Conservation (phyloP, 2,113 vertebrate genomes). For the Arothron firmamentum region DNA sequence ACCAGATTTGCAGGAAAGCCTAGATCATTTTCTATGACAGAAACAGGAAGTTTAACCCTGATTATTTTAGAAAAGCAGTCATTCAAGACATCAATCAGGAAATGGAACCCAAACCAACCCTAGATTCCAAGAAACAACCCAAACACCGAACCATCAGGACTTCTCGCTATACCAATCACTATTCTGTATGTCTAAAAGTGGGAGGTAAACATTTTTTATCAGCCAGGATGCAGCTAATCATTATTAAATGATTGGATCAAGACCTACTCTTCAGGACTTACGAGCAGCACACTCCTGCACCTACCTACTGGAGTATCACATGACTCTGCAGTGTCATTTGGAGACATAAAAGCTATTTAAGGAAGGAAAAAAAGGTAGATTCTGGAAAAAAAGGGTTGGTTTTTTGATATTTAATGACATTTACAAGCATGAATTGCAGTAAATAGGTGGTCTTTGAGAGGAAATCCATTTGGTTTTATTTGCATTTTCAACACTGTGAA, state of each 20-base stretch:
- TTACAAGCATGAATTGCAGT: too few relatives aligned
- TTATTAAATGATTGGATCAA: slow-evolving; percentile 16
- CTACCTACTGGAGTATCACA: slow-evolving; percentile 74
- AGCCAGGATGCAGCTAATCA: slow-evolving; percentile 1
- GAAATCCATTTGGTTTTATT: too few relatives aligned
- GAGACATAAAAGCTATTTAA: slow-evolving; percentile 77
- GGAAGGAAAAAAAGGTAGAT: slow-evolving; percentile 55
- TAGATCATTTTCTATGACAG: not conserved
- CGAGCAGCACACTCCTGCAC: slow-evolving; percentile 60
- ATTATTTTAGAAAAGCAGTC: too few relatives aligned
- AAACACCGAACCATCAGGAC: too few relatives aligned
- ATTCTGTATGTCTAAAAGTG: not conserved
- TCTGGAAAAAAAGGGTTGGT: not conserved
- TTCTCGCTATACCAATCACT: too few relatives aligned
- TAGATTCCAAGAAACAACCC: too few relatives aligned
- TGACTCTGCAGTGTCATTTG: slow-evolving; percentile 67
- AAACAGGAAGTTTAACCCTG: not conserved
- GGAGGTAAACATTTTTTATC: slow-evolving; percentile 5
- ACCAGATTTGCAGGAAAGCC: not conserved
- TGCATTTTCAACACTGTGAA: too few relatives aligned
- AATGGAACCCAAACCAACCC: too few relatives aligned
- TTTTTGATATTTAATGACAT: too few relatives aligned
- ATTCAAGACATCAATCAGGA: too few relatives aligned
- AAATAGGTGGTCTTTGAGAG: too few relatives aligned
- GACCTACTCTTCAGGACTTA: slow-evolving; percentile 25